These are phyloP conservation scores for Hylaeus anthracinus DNA, from an alignment of 1,140 invertebrate species.

Conservation along the genomic window DNA sequence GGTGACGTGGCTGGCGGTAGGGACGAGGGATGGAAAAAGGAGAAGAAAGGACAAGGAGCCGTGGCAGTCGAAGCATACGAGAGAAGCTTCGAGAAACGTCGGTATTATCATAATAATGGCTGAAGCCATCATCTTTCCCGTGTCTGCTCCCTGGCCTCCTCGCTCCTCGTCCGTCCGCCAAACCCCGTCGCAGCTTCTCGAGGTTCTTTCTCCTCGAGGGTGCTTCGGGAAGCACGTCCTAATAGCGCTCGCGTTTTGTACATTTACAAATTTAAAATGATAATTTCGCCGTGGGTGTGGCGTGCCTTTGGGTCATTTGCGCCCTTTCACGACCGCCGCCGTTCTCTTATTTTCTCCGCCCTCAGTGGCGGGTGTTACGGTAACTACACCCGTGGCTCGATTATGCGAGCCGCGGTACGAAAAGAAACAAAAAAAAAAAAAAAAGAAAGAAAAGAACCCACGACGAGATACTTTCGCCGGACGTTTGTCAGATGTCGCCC, in stretches of 20 bases:
- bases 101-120: conserved; percentile 75
- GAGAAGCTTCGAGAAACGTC: conserved; percentile 63
- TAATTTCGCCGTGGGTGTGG: conserved; percentile 68
- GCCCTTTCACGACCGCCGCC: conserved; percentile 53
- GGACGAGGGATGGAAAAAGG: not conserved
- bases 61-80: conserved; percentile 52
- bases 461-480: conserved; percentile 36
- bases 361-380: not conserved
- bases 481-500: conserved; percentile 66
- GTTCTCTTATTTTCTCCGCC: conserved; percentile 47
- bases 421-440: conserved; percentile 35
- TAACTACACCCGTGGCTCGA: conserved; percentile 24
- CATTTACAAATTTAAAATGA: conserved; percentile 76
- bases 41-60: conserved; percentile 48
- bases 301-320: conserved; percentile 67
- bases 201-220: conserved; percentile 33
- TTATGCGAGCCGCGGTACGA: conserved; percentile 42
- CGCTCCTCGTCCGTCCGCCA: conserved; percentile 9
- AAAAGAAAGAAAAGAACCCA: conserved; percentile 39
- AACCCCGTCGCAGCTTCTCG: not conserved
- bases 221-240: conserved; percentile 49
- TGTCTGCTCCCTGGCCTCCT: conserved; percentile 51
- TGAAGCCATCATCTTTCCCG: conserved; percentile 69
- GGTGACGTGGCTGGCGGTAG: not conserved
- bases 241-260: conserved; percentile 68